Evolutionary conservation across 92 coral and sea anemone species (phyloP).

Genomic region (Porites rus): DNA sequence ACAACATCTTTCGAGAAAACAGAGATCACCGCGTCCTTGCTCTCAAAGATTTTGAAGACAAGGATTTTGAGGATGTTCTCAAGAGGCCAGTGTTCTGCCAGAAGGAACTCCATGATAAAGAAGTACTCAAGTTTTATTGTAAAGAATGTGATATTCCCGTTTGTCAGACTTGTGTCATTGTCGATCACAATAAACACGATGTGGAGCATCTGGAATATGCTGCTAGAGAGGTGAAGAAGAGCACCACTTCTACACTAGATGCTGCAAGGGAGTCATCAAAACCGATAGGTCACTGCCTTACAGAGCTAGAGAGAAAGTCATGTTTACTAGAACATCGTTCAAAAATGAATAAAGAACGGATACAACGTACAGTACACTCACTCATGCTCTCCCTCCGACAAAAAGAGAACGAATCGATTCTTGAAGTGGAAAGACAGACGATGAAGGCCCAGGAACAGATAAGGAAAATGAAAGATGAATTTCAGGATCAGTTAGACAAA

Average conservation of each 20-base stretch:
- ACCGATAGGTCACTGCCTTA: not conserved
- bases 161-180: slow-evolving; percentile 40
- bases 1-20: slow-evolving; percentile 19
- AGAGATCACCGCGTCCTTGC: slow-evolving; percentile 45
- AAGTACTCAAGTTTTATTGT: slow-evolving; percentile 55
- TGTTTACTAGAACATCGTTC: not conserved
- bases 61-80: slow-evolving; percentile 32
- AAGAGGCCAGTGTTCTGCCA: slow-evolving; percentile 47
- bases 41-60: slow-evolving; percentile 8
- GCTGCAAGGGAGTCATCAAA: not conserved
- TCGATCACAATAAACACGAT: slow-evolving; percentile 43
- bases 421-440: not conserved
- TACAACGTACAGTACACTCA: slow-evolving; percentile 1
- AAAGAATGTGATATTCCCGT: slow-evolving; percentile 39
- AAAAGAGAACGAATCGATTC: not conserved
- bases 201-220: slow-evolving; percentile 20
- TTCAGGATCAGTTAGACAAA: not conserved
- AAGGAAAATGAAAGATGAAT: not conserved
- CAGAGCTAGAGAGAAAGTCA: not conserved
- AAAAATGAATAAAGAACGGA: not conserved
- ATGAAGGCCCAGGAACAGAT: not conserved
- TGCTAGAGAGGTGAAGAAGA: slow-evolving; percentile 17
- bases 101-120: slow-evolving; percentile 38
- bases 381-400: not conserved
- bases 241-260: not conserved